phyloP scores from a whole-genome alignment of 2,888 invertebrate genomes.

The Luperina testacea region DNA sequence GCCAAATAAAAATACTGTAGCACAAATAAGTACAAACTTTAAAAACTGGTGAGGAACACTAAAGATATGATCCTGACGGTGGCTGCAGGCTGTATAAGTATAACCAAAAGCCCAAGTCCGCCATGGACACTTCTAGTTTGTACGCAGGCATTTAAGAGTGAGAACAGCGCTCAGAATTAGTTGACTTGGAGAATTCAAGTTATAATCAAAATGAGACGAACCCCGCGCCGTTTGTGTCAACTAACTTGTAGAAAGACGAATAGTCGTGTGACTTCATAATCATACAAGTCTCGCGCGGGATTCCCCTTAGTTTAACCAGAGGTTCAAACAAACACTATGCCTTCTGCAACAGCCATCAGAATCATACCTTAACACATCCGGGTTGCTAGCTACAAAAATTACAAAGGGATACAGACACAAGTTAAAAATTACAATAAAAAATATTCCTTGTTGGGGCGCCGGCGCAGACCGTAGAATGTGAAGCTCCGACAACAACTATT shows the following conservation, averaged over 20 bases:
- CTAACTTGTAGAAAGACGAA: too few species aligned
- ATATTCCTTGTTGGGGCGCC: conserved; percentile 40
- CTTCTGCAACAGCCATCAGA: neutral
- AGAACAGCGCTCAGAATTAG: neutral
- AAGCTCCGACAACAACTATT: conserved; percentile 98
- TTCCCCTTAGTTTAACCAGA: too few species aligned
- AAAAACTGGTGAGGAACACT: neutral
- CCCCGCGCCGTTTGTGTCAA: too few species aligned
- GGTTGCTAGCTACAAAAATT: conserved; percentile 45
- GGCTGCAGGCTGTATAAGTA: neutral
- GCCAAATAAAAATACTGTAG: too few species aligned
- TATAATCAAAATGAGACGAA: neutral
- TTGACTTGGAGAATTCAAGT: neutral
- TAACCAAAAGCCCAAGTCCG: neutral
- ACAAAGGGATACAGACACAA: conserved; percentile 36
- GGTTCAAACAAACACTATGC: neutral
- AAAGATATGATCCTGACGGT: neutral
- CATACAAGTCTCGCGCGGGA: neutral
- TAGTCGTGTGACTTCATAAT: neutral
- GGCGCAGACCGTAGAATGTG: conserved; percentile 80
- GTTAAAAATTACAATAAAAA: conserved; percentile 30
- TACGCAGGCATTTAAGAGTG: neutral
- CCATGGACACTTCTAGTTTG: neutral
- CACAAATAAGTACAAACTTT: neutral
- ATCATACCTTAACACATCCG: conserved; percentile 15